Base-by-base conservation (phyloP, 2,888 invertebrate species). In the Ichneumon xanthorius region DNA sequence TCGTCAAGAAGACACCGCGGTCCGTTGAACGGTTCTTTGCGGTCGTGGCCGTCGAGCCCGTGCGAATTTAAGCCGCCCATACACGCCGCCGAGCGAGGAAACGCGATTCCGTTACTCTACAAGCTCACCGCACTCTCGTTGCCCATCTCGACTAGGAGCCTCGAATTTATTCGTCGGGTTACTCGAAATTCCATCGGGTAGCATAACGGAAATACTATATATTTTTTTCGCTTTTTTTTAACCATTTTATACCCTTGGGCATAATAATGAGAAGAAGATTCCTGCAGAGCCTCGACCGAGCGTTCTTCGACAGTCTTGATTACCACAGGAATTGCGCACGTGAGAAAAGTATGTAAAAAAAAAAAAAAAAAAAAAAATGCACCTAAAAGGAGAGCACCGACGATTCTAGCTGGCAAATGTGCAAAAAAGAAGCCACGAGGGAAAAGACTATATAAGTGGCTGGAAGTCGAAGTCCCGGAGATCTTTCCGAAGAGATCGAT, bases 401-500 rank as follows among this genome's bases (percentile, higher is more conserved):
- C 22, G 16, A 55, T 22, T 61, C 30, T 30, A 16, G 9, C 30
- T 61, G 61, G 61, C 61, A 30, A 30, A 61, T 4, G 26, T 61
- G 61, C 61, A 30, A n/a, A 50, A n/a, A 26, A 14, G 0, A 45
- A 53, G n/a, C 30, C 61, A 61, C 61, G 14, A 22, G 26, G 61
- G 61, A 61, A 61, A 61, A 61, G 30, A 61, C 4, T 37, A 37
- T 2, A 0, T 37, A 9, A 22, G 26, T 26, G 4, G 16, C 55
- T 50, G 50, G 22, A 11, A 61, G 30, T 22, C 7, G 19, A 58
- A 26, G 22, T 30, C 30, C 26, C 30, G 26, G 1, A 26, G 61
- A 61, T 61, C 61, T 14, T 61, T 30, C 16, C 61, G 9, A 16
- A 61, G 16, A 61, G 16, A 61, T 61, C 61, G 61, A 30, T 61